These are phyloP conservation scores for Philaethria dido DNA, from an alignment of 2,888 invertebrate genomes.

Conservation along the genomic window DNA sequence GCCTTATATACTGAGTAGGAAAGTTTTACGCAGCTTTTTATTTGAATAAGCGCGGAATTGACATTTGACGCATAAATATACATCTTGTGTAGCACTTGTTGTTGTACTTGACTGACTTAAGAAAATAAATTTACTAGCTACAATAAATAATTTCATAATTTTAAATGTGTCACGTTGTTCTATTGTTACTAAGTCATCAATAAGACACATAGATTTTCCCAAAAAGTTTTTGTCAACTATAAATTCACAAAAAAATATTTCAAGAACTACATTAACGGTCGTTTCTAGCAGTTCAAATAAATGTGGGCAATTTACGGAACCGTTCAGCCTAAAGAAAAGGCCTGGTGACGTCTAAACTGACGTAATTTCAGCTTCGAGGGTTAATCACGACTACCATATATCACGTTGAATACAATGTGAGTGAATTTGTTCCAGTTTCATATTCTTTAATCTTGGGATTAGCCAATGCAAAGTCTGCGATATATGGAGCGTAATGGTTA, in stretches of 20 bases:
- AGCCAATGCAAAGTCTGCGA: background rate
- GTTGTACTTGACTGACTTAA: background rate
- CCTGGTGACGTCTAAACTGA: constrained; percentile 75
- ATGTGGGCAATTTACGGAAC: constrained; percentile 77
- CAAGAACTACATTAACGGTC: constrained; percentile 58
- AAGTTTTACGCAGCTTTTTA: no score
- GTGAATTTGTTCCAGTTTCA: constrained; percentile 3
- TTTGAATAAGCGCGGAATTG: no score
- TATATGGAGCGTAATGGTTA: background rate
- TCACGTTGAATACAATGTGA: constrained; percentile 6
- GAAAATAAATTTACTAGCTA: background rate
- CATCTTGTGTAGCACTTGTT: no score
- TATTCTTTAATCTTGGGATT: constrained; percentile 1
- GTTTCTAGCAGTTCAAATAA: constrained; percentile 70
- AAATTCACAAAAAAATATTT: background rate
- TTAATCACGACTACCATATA: constrained; percentile 62
- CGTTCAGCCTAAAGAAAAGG: constrained; percentile 81
- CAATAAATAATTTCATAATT: no score
- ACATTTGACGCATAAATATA: no score
- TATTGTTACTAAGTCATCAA: no score
- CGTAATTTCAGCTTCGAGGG: constrained; percentile 72
- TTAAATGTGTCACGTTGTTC: no score
- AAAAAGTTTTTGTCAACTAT: background rate
- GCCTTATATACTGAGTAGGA: background rate
- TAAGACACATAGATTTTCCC: no score